Conservation (phyloP, 2,888 invertebrate species). For the Lochmaea crataegi region DNA sequence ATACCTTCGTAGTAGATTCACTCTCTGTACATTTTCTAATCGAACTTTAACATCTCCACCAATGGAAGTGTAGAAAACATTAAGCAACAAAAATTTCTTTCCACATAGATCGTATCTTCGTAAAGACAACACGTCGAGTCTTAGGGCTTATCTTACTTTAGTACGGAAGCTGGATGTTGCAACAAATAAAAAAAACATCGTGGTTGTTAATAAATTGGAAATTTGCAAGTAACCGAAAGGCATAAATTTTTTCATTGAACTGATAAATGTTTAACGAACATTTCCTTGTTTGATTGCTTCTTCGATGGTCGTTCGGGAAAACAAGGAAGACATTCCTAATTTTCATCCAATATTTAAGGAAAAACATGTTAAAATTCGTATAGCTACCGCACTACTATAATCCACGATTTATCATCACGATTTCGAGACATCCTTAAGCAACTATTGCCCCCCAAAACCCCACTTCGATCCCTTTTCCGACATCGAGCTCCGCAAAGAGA, state of each 20-base stretch:
- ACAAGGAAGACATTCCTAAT: too few relatives aligned
- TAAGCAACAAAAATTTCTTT: constrained; percentile 23
- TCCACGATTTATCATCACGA: constrained; percentile 26
- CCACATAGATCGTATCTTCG: constrained; percentile 11
- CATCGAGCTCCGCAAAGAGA: constrained; percentile 10
- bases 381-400: constrained; percentile 8
- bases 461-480: not conserved
- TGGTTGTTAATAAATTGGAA: not conserved
- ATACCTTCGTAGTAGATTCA: constrained; percentile 14
- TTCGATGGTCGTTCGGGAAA: not conserved
- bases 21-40: constrained; percentile 14
- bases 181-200: not conserved
- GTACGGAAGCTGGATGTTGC: constrained; percentile 10
- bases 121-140: constrained; percentile 20
- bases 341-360: not conserved
- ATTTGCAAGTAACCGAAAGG: not conserved
- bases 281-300: not conserved
- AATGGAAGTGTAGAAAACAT: constrained; percentile 14
- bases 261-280: not conserved
- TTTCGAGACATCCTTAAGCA: constrained; percentile 29
- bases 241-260: not conserved
- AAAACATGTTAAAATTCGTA: not conserved
- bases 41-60: constrained; percentile 11
- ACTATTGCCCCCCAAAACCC: constrained; percentile 15
- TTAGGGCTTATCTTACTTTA: constrained; percentile 5